phyloP scores from a whole-genome alignment of 2,888 invertebrate species.

The Aphidius colemani region DNA sequence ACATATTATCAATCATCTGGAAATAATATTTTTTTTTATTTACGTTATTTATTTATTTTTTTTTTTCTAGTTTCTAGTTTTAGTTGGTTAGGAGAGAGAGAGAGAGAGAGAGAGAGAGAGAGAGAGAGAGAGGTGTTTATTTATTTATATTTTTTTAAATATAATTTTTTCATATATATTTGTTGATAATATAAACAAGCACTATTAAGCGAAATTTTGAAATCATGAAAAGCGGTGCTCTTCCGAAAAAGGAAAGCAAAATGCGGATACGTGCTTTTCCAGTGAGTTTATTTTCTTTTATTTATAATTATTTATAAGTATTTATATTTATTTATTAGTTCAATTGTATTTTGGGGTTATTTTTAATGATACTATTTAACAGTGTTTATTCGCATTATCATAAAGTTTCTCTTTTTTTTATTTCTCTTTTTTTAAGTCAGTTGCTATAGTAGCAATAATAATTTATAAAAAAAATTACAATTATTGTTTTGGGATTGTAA shows the following conservation, averaged over 20 bases:
- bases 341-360: slow-evolving; percentile 1
- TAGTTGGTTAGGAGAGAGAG: slow-evolving; percentile 9
- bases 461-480: neutral
- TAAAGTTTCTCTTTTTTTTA: slow-evolving; percentile 5
- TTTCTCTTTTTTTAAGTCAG: slow-evolving; percentile 18
- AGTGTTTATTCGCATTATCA: neutral
- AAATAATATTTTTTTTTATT: neutral
- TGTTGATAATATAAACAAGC: too few species aligned
- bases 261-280: slow-evolving; percentile 98
- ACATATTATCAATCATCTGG: too few species aligned
- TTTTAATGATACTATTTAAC: slow-evolving; percentile 8
- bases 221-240: slow-evolving; percentile 74
- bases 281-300: slow-evolving; percentile 76
- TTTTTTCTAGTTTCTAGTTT: neutral
- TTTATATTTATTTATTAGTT: neutral
- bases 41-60: slow-evolving; percentile 3
- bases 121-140: slow-evolving; percentile 4
- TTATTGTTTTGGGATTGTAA: neutral
- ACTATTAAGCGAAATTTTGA: slow-evolving; percentile 32
- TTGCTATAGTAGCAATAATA: slow-evolving; percentile 38
- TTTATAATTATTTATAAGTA: too few species aligned
- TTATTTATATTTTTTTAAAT: slow-evolving; percentile 19
- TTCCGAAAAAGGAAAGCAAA: slow-evolving; percentile 91
- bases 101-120: slow-evolving; percentile 9
- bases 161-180: slow-evolving; percentile 4